A percentile compares a stretch with the other conserved stretches of the same genome.
Evolutionary conservation across 1,140 invertebrate genomes (phyloP).

Genomic region (Drosophila sp.): DNA sequence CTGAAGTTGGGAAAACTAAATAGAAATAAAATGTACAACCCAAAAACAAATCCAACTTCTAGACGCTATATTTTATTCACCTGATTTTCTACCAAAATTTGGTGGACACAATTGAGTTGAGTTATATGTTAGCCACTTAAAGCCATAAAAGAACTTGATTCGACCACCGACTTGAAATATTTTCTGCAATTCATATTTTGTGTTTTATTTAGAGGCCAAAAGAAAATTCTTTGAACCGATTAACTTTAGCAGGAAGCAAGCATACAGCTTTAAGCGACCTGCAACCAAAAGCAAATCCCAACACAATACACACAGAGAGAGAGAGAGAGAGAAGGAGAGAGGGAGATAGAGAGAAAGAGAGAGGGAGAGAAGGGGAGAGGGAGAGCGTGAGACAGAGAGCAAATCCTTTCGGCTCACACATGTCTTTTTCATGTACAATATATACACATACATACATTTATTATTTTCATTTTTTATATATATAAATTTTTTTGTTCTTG

Average conservation of each 20-base stretch:
- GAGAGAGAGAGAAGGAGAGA: not conserved
- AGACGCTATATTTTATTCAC: too few species aligned
- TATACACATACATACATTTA: slow-evolving; percentile 2
- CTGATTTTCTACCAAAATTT: too few species aligned
- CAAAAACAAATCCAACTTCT: too few species aligned
- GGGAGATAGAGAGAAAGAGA: not conserved
- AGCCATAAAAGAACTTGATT: too few species aligned
- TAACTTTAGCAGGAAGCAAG: not conserved
- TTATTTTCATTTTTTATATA: slow-evolving; percentile 51
- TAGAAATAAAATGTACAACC: too few species aligned
- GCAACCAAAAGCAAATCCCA: slow-evolving; percentile 1
- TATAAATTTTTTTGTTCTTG: slow-evolving; percentile 11
- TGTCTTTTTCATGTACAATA: slow-evolving; percentile 13
- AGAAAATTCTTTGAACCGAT: slow-evolving; percentile 1
- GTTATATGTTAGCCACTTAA: too few species aligned
- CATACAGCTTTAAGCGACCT: not conserved
- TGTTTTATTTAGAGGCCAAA: not conserved
- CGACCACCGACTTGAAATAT: too few species aligned
- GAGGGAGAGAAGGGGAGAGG: not conserved
- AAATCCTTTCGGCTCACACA: slow-evolving; percentile 14
- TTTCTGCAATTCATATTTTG: not conserved
- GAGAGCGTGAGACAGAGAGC: not conserved
- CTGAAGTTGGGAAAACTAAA: too few species aligned
- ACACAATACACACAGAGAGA: not conserved
- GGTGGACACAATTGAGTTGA: too few species aligned